A percentile compares a stretch with the other conserved stretches of the same genome.
These are phyloP conservation scores for Tupaia tana DNA, from an alignment of 2,113 vertebrate genomes.

Conservation along the genomic window DNA sequence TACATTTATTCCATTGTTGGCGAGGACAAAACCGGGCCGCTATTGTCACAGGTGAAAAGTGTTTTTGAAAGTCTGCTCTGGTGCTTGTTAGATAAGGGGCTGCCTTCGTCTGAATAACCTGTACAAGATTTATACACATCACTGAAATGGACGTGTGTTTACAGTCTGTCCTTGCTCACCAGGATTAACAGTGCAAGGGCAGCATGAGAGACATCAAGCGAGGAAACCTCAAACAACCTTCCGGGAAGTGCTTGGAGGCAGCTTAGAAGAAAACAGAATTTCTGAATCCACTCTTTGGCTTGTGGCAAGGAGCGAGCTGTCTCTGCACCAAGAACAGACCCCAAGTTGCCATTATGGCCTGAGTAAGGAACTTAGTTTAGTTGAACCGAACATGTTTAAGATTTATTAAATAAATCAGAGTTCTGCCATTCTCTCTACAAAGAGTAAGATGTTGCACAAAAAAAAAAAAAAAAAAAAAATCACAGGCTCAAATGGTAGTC, in stretches of 20 bases:
- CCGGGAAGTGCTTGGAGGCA: background rate
- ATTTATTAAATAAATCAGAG: constrained; percentile 14
- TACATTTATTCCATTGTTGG: constrained; percentile 62
- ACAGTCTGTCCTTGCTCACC: constrained; percentile 52
- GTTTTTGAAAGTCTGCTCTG: constrained; percentile 72
- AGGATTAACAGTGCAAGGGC: constrained; percentile 65
- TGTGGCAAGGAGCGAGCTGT: background rate
- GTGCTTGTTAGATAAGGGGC: constrained; percentile 77
- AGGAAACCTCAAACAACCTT: constrained; percentile 49
- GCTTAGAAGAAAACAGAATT: constrained; percentile 31
- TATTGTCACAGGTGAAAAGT: constrained; percentile 79
- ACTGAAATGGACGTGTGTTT: constrained; percentile 64
- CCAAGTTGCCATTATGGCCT: background rate
- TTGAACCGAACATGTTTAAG: constrained; percentile 22
- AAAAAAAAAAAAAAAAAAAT: background rate
- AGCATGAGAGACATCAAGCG: background rate
- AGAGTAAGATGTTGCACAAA: constrained; percentile 18
- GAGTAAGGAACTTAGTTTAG: background rate
- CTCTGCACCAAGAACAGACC: background rate
- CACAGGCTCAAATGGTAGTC: background rate
- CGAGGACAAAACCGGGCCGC: constrained; percentile 65
- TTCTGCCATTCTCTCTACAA: background rate
- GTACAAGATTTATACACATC: constrained; percentile 77
- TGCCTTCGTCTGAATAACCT: constrained; percentile 67
- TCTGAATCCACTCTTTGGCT: background rate